Base-by-base conservation (phyloP, 2,888 invertebrate genomes). In the Allygus modestus region DNA sequence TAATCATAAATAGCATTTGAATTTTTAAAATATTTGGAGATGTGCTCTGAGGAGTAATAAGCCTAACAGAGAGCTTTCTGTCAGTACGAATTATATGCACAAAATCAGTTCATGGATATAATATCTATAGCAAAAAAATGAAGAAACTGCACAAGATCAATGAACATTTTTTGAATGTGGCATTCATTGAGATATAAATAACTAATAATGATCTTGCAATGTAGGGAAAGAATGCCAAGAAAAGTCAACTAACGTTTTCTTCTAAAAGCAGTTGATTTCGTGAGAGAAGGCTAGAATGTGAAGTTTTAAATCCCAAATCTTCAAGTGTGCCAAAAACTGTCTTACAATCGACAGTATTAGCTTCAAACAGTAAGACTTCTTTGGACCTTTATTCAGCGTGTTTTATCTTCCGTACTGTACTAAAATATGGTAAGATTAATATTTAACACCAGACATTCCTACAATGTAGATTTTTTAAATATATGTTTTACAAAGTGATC, bases 301-400 rank as follows among this genome's bases (percentile, higher is more conserved):
- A 23, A 23, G 54, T 5, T 15, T 23, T 23, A 54, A 5, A 23
- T 20, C 54, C 54, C 54, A 20, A 54, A 23, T 23, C 20, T 7
- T 23, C 54, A 54, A 54, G 23, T 23, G 54, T 54, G 54, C 54
- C 54, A 54, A 54, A 46, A 23, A 23, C 54, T 54, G 23, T 54
- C 54, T 54, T 54, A 54, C 5, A 54, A 54, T 54, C 54, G 9
- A 54, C 54, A 23, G 20, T 23, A 54, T 54, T 54, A 23, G 20
- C 54, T 54, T 23, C 23, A 23, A 23, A 54, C 20, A 7, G 23
- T 20, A 54, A 54, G 54, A 23, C 23, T 23, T 54, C 54, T 2
- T 11, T 23, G 23, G 54, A 20, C 2, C 20, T 54, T 23, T 1
- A 15, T 54, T 46, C 46, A 15, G 46, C 17, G 37, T 37, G 37